Percentiles rank a stretch among this genome's conserved stretches.
phyloP scores from a whole-genome alignment of 2,888 invertebrate species.

The Dichetophora obliterata region DNA sequence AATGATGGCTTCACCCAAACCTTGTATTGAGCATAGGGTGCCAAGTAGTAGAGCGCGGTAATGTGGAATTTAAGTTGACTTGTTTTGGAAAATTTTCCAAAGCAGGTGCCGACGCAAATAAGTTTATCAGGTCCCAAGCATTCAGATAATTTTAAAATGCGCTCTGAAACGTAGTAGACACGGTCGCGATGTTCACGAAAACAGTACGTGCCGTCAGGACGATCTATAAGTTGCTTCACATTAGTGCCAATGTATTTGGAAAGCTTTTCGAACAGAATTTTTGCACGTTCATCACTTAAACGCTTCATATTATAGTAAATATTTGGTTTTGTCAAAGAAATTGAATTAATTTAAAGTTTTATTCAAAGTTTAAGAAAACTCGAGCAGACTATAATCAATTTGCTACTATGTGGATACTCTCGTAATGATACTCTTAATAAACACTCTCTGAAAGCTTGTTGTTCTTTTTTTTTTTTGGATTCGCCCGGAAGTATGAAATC shows the following conservation, averaged over 20 bases:
- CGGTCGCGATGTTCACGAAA: slow-evolving; percentile 93
- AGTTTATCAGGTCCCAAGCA: slow-evolving; percentile 82
- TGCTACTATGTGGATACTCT: neutral
- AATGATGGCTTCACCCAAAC: slow-evolving; percentile 96
- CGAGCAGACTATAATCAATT: no score
- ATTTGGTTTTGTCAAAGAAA: neutral
- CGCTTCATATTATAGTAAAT: slow-evolving; percentile 78
- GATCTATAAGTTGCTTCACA: slow-evolving; percentile 91
- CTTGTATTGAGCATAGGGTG: slow-evolving; percentile 97
- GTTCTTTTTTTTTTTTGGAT: no score
- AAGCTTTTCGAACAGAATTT: slow-evolving; percentile 89
- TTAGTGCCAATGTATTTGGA: slow-evolving; percentile 97
- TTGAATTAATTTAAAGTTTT: no score
- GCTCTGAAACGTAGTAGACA: slow-evolving; percentile 92
- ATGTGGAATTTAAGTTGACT: slow-evolving; percentile 92
- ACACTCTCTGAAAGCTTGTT: no score
- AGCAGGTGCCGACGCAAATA: slow-evolving; percentile 91
- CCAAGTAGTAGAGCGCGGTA: slow-evolving; percentile 93
- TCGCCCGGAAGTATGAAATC: no score
- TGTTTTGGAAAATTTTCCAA: slow-evolving; percentile 97
- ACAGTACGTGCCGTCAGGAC: slow-evolving; percentile 97
- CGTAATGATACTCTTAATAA: no score
- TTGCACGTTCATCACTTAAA: slow-evolving; percentile 88
- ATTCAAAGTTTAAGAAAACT: no score
- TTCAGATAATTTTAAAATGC: slow-evolving; percentile 80